Conservation (phyloP, 1,140 invertebrate genomes). For the Pseudomyrmex concolor region DNA sequence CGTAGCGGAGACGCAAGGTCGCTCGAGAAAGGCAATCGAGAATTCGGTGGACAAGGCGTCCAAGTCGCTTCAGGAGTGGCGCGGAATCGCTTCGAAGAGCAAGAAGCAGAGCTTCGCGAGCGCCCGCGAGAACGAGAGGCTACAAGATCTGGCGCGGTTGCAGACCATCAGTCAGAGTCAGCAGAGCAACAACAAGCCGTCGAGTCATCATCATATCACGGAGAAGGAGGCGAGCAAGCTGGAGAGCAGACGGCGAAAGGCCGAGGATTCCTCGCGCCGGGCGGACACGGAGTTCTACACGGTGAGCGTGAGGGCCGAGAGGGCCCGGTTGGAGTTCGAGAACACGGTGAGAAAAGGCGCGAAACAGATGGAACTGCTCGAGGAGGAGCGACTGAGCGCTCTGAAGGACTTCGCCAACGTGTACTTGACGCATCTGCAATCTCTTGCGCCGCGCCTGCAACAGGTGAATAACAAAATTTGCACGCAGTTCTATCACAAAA, state of each 20-base stretch:
- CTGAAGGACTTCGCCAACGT: slow-evolving; percentile 92
- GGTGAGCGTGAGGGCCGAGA: slow-evolving; percentile 94
- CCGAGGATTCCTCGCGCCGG: slow-evolving; percentile 95
- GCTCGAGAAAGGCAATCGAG: slow-evolving; percentile 90
- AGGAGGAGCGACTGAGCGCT: slow-evolving; percentile 94
- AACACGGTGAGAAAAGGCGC: slow-evolving; percentile 93
- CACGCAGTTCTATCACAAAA: neutral
- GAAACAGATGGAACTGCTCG: slow-evolving; percentile 91
- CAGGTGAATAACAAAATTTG: slow-evolving; percentile 72
- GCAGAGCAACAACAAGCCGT: slow-evolving; percentile 80
- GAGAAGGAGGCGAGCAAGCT: slow-evolving; percentile 91
- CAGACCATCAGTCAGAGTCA: slow-evolving; percentile 82
- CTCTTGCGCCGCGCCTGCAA: slow-evolving; percentile 90
- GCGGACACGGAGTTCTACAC: slow-evolving; percentile 97
- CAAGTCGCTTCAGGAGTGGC: slow-evolving; percentile 93
- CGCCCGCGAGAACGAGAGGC: slow-evolving; percentile 94
- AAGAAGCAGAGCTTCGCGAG: slow-evolving; percentile 94
- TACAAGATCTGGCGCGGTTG: slow-evolving; percentile 88
- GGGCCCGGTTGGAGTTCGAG: slow-evolving; percentile 96
- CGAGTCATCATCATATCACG: slow-evolving; percentile 85
- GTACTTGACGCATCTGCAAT: slow-evolving; percentile 91
- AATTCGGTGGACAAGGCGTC: slow-evolving; percentile 94
- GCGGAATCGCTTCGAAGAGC: slow-evolving; percentile 92
- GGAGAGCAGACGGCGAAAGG: slow-evolving; percentile 94
- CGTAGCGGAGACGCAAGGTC: slow-evolving; percentile 87